Base-by-base conservation (phyloP, 2,888 invertebrate species). In the Loripinus fragilis region DNA sequence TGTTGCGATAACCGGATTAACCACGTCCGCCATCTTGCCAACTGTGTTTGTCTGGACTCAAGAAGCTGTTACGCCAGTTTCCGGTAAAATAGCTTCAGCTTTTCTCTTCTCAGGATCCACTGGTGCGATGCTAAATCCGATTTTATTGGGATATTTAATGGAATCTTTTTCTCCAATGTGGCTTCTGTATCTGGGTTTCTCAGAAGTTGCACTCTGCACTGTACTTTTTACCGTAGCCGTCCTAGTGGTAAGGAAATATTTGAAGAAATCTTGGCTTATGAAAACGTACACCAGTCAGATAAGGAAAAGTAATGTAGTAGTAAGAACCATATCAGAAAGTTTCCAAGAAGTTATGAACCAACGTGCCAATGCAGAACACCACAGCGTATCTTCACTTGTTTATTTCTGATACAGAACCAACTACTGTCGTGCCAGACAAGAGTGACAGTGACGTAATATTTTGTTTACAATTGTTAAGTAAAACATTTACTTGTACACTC, bases 11-110 rank as follows among this genome's bases (percentile, higher is more conserved):
- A 73, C 71, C 25, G 87, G 87, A 28, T 45, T 83, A 3, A 68
- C 85, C 2, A 81, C 80, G 69, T 81, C 85, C n/a, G 74, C 75
- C 41, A 77, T 85, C 2, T 73, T 86, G 50, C 85, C 87, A 25
- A 76, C 79, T 15, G 65, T 85, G 17, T 80, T 85, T 25, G 72
- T 85, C 0, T 87, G 85, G 85, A 85, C 85, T 23, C 81, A 87
- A 71, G 80, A 83, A 71, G 64, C 76, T 15, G 74, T 86, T 10
- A 78, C 82, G 2, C 79, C 83, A 5, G 77, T 87, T 8, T 81
- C 81, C 1, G 85, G 85, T 2, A 74, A 76, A 50, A 52, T 87
- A 20, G 74, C 85, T 23, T 85, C 85, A 7, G 75, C 68, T n/a
- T 70, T 85, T 15, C 71, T 86, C 12, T 78, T 85, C 66, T 71